A percentile compares a stretch with the other conserved stretches of the same genome.
Evolutionary conservation across 1,140 invertebrate genomes (phyloP).

Genomic region (Camponotus pennsylvanicus): DNA sequence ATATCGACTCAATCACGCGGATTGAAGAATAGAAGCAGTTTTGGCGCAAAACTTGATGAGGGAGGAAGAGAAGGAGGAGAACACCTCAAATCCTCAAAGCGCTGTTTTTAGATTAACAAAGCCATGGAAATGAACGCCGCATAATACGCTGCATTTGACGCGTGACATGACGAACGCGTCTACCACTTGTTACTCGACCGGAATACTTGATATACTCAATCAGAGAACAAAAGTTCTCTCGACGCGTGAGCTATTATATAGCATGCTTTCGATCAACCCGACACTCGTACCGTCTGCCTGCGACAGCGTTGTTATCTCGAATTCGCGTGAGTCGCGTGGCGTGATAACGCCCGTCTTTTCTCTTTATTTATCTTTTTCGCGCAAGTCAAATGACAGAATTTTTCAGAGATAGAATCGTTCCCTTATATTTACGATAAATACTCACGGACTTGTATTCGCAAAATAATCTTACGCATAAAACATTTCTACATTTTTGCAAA

Average conservation of each 20-base stretch:
- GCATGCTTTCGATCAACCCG: slow-evolving; percentile 69
- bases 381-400: slow-evolving; percentile 27
- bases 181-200: slow-evolving; percentile 73
- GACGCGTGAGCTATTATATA: slow-evolving; percentile 69
- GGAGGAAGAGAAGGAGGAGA: neutral
- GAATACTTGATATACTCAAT: slow-evolving; percentile 75
- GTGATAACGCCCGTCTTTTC: slow-evolving; percentile 45
- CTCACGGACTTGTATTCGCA: neutral
- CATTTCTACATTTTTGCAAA: neutral
- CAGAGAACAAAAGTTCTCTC: slow-evolving; percentile 73
- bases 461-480: neutral
- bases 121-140: slow-evolving; percentile 39
- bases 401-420: slow-evolving; percentile 10
- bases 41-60: slow-evolving; percentile 25
- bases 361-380: slow-evolving; percentile 41
- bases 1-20: neutral
- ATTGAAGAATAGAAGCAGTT: neutral
- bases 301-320: slow-evolving; percentile 66
- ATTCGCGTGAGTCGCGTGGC: slow-evolving; percentile 17
- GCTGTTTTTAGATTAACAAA: slow-evolving; percentile 67
- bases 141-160: slow-evolving; percentile 68
- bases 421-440: slow-evolving; percentile 18
- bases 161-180: slow-evolving; percentile 72
- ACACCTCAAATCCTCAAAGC: slow-evolving; percentile 4
- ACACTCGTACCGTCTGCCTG: slow-evolving; percentile 69